Base-by-base conservation (phyloP, 2,888 invertebrate species). In the Clivina fossor region DNA sequence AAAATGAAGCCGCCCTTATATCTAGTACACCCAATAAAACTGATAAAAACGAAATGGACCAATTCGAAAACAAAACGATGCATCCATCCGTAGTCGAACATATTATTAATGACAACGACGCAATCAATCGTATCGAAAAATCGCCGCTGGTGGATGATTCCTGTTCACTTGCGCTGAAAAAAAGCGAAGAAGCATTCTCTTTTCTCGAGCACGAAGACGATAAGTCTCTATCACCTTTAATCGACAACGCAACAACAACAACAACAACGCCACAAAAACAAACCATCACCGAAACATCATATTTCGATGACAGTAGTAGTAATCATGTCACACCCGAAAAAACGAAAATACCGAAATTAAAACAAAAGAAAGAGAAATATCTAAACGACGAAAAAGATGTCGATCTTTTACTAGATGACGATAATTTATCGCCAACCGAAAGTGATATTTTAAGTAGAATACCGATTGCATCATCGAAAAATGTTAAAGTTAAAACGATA, bases 401-500 rank as follows among this genome's bases (percentile, higher is more conserved):
- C 18, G 67, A 69, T 40, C 51, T 62, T 44, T 54, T 64, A 32
- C 56, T 66, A 54, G 55, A 22, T 9, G 40, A 60, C 30, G 58
- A 64, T 55, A 60, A 65, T 18, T 58, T 63, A 13, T 65, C 68
- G 1, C 65, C 68, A 19, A 62, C 65, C 3, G 71, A 71, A 13
- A 64, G 63, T 26, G 72, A 72, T 35, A 61, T 72, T 9, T 61
- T 72, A 33, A 73, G 72, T 53, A 72, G 71, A 64, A 74, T 74
- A 51, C 74, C 74, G 0, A 67, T 74, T 13, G 61, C 63, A 7
- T 53, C 68, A 3, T 64, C 69, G 5, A 72, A 72, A 60, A 74
- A 72, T 28, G 68, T 71, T 13, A 76, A 75, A 69, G 68, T 76
- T 1, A 76, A 76, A 67, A 76, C 76, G 1, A 76, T 76, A 16